These are phyloP conservation scores for Opisthocomus hoazin DNA, from an alignment of 2,113 vertebrate genomes.

Conservation along the genomic window DNA sequence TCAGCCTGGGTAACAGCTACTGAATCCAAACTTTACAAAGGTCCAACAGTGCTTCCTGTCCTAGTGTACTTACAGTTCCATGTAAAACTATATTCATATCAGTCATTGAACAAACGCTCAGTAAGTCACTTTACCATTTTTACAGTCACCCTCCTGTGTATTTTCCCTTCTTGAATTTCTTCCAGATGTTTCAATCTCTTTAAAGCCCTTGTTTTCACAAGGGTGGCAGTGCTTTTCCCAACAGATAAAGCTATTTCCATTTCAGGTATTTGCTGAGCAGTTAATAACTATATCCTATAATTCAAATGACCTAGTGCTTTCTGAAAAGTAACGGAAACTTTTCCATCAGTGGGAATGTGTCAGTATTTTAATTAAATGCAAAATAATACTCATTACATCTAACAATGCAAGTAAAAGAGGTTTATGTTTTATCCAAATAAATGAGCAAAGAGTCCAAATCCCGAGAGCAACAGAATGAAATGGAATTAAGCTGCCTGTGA, in stretches of 20 bases:
- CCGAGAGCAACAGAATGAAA: conserved; percentile 20
- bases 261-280: neutral
- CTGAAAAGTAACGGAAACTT: neutral
- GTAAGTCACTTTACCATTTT: neutral
- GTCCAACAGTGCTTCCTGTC: neutral
- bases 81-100: neutral
- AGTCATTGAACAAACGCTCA: neutral
- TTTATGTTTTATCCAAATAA: conserved; percentile 22
- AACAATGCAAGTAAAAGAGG: neutral
- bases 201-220: neutral
- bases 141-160: rapidly evolving
- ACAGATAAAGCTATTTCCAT: neutral
- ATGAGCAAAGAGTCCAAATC: conserved; percentile 29
- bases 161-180: neutral
- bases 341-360: neutral
- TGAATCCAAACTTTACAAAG: neutral
- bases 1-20: neutral
- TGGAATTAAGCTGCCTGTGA: conserved; percentile 26
- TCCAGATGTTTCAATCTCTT: neutral
- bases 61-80: neutral
- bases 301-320: neutral
- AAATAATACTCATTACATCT: conserved; percentile 23
- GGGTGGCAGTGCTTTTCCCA: neutral
- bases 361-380: conserved; percentile 36
- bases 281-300: neutral